Evolutionary conservation across 2,888 invertebrate species (phyloP).

Genomic region (Cosmorhoe ocellata): DNA sequence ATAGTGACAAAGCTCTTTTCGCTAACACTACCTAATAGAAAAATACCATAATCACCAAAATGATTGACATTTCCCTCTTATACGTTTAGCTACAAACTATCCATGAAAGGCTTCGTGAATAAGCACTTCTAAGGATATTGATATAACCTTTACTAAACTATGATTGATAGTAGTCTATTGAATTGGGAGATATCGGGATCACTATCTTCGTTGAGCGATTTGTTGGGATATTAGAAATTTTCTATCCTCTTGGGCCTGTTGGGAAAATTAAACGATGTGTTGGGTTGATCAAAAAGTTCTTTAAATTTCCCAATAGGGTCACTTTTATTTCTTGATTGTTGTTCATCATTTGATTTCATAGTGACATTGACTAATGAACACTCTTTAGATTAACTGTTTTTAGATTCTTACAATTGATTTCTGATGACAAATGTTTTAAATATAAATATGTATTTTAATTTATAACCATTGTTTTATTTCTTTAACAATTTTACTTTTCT

Average conservation of each 20-base stretch:
- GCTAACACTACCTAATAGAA: slow-evolving; percentile 21
- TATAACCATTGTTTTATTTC: too few relatives aligned
- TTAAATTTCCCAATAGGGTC: slow-evolving; percentile 3
- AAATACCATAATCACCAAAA: slow-evolving; percentile 29
- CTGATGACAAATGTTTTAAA: too few relatives aligned
- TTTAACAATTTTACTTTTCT: too few relatives aligned
- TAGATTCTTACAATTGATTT: too few relatives aligned
- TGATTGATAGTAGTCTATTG: slow-evolving; percentile 75
- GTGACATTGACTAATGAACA: too few relatives aligned
- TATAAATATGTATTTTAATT: too few relatives aligned
- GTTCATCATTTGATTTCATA: too few relatives aligned
- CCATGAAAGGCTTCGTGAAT: slow-evolving; percentile 66
- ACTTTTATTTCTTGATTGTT: slow-evolving; percentile 2
- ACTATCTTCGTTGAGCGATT: slow-evolving; percentile 62
- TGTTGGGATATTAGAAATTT: slow-evolving; percentile 64
- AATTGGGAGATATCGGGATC: slow-evolving; percentile 64
- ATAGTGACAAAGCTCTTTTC: slow-evolving; percentile 26
- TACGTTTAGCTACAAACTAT: slow-evolving; percentile 43
- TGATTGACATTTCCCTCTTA: slow-evolving; percentile 57
- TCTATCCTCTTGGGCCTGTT: slow-evolving; percentile 31
- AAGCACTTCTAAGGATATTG: slow-evolving; percentile 72
- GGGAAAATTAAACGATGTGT: slow-evolving; percentile 17
- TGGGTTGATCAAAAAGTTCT: background rate
- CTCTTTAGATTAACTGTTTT: too few relatives aligned
- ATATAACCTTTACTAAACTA: slow-evolving; percentile 70